phyloP scores from a whole-genome alignment of 2,797 vertebrate species.

The Lacerta bilineata region DNA sequence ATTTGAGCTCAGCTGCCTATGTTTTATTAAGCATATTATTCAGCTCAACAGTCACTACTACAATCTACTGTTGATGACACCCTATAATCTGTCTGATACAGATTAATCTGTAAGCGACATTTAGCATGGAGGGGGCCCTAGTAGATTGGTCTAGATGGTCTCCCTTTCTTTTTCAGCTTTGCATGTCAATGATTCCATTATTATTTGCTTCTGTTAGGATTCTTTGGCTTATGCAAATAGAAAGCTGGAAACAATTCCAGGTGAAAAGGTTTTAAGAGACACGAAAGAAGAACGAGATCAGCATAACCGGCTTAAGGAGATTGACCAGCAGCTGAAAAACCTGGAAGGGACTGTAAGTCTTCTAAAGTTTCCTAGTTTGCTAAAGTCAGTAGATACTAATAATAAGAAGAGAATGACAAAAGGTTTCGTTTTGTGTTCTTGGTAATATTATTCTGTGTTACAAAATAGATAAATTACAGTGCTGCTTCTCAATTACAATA shows the following conservation, averaged over 20 bases:
- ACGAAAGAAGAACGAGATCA: conserved; percentile 86
- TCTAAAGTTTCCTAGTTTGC: conserved; percentile 8
- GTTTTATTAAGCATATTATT: background rate
- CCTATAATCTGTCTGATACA: background rate
- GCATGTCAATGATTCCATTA: conserved; percentile 18
- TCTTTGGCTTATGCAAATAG: conserved; percentile 75
- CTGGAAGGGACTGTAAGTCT: conserved; percentile 78
- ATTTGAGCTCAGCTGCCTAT: conserved; percentile 3
- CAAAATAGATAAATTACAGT: background rate
- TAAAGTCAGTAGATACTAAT: background rate
- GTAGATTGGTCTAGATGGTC: background rate
- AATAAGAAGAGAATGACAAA: conserved; percentile 39
- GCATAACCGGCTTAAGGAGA: conserved; percentile 87
- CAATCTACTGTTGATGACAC: conserved; percentile 16
- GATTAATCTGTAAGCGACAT: conserved; percentile 21
- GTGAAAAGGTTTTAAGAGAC: conserved; percentile 88
- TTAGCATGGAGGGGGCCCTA: background rate
- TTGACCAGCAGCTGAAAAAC: conserved; percentile 88
- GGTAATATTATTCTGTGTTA: background rate
- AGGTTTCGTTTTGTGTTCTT: background rate
- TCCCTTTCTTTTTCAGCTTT: background rate
- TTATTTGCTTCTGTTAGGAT: conserved; percentile 64
- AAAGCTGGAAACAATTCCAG: conserved; percentile 79
- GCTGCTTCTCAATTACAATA: background rate
- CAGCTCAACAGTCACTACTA: background rate